Evolutionary conservation across 2,113 vertebrate species (phyloP), one percentile per base, ranked within the genome.

Genomic region (Clupea harengus): DNA sequence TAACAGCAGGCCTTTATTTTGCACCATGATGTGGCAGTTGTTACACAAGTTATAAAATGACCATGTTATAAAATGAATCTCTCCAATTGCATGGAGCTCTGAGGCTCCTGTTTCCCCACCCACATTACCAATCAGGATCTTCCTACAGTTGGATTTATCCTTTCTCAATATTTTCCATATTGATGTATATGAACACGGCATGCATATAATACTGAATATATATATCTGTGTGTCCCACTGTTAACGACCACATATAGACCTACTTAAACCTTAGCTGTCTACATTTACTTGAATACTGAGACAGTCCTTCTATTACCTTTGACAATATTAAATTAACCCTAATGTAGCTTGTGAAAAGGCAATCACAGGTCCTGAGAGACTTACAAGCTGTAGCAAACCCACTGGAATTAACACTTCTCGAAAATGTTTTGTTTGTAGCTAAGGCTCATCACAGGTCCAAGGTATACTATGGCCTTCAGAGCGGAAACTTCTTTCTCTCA

Each of bases 31-130:
- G 91, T 93, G 90, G 92, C 93, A 90, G 89, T 83, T 84, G 81
- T 93, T 94, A 87, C 91, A 93, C 92, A 93, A 92, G 93, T 87
- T 82, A n/a, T 54, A 86, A 90, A 89, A 83, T 86, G 47, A 46
- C 82, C 67, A 82, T 86, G 60, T 89, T 89, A 84, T 75, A 91
- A 44, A 92, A 85, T 45, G 85, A 88, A 45, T 82, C 15, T 13
- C 5, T 0, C 17, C 47, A 83, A 17, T 85, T 87, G 85, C 88
- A 82, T 78, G 46, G 81, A 86, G 85, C 54, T 57, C 85, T 6
- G 46, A 32, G 86, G 81, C 85, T 86, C 52, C 18, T 72, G 82
- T 25, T 88, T 88, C 82, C 83, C 67, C 72, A 75, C 10, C 28
- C 28, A 78, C 72, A 78, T 3, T 44, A 78, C 3, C 32, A 9